A percentile compares a stretch with the other conserved stretches of the same genome.
Evolutionary conservation across 2,888 invertebrate genomes (phyloP).

Genomic region (Ischnus inquisitorius): DNA sequence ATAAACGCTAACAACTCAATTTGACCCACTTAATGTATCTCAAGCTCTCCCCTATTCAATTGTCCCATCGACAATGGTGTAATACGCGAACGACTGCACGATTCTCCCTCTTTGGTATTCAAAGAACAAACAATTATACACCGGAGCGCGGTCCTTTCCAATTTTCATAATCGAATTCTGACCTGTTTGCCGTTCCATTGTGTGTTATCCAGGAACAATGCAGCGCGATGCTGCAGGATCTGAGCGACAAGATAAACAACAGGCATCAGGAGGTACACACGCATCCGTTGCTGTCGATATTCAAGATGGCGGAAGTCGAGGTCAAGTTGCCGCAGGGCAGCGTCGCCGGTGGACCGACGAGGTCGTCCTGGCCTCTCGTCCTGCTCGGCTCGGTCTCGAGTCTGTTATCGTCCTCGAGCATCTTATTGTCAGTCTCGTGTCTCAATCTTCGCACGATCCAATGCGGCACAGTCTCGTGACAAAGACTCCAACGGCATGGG

Average conservation of each 20-base stretch:
- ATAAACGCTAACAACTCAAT: neutral
- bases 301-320: slow-evolving; percentile 97
- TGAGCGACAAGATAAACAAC: slow-evolving; percentile 94
- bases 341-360: slow-evolving; percentile 69
- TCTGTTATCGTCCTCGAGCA: slow-evolving; percentile 58
- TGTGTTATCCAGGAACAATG: slow-evolving; percentile 92
- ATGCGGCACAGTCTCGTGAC: slow-evolving; percentile 78
- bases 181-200: slow-evolving; percentile 10
- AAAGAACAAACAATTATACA: neutral
- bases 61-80: neutral
- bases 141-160: neutral
- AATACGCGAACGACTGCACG: neutral
- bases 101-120: neutral
- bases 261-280: slow-evolving; percentile 94
- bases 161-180: neutral
- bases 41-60: neutral
- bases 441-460: slow-evolving; percentile 62
- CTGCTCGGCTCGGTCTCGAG: slow-evolving; percentile 72
- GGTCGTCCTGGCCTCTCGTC: slow-evolving; percentile 64
- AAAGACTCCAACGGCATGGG: slow-evolving; percentile 69
- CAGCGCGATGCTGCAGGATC: slow-evolving; percentile 92
- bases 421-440: slow-evolving; percentile 61
- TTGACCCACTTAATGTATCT: neutral
- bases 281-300: slow-evolving; percentile 94
- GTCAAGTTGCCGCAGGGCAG: slow-evolving; percentile 92